Conservation (phyloP, 2,113 vertebrate species). For the Dasyornis broadbenti region DNA sequence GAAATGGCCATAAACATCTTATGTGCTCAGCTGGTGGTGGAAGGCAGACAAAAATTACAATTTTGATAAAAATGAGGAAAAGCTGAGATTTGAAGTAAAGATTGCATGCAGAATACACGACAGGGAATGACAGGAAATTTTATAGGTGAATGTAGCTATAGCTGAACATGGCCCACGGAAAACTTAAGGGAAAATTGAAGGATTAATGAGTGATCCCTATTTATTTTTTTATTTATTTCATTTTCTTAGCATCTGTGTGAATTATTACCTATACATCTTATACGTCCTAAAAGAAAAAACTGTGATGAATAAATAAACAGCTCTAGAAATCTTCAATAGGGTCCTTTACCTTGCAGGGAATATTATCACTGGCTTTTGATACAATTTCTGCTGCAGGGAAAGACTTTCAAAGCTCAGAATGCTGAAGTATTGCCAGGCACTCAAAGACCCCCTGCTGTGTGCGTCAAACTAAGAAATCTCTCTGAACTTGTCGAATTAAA, state of each 20-base stretch:
- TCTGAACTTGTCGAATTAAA: conserved; percentile 96
- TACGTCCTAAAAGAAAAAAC: conserved; percentile 80
- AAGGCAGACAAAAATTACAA: conserved; percentile 70
- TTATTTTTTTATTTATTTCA: conserved; percentile 53
- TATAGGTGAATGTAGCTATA: conserved; percentile 58
- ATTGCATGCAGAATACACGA: conserved; percentile 29
- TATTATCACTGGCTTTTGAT: conserved; percentile 96
- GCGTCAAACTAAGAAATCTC: conserved; percentile 95
- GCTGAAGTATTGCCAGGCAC: conserved; percentile 83
- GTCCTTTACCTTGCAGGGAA: conserved; percentile 86
- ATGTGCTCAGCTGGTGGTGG: conserved; percentile 77
- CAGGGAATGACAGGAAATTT: conserved; percentile 57
- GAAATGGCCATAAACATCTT: conserved; percentile 82
- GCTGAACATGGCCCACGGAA: conserved; percentile 49
- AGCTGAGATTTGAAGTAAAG: conserved; percentile 49
- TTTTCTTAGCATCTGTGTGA: conserved; percentile 72
- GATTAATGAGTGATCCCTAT: conserved; percentile 59
- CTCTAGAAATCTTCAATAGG: conserved; percentile 85
- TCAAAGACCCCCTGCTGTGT: conserved; percentile 91
- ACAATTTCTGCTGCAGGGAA: conserved; percentile 89
- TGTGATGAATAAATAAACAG: conserved; percentile 91
- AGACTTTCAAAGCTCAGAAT: conserved; percentile 91
- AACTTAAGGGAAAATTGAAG: conserved; percentile 60
- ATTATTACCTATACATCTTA: conserved; percentile 79
- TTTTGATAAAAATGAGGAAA: conserved; percentile 65